Evolutionary conservation across 2,113 vertebrate genomes (phyloP), one percentile per base, ranked within the genome.

Genomic region (Neoarius graeffei): DNA sequence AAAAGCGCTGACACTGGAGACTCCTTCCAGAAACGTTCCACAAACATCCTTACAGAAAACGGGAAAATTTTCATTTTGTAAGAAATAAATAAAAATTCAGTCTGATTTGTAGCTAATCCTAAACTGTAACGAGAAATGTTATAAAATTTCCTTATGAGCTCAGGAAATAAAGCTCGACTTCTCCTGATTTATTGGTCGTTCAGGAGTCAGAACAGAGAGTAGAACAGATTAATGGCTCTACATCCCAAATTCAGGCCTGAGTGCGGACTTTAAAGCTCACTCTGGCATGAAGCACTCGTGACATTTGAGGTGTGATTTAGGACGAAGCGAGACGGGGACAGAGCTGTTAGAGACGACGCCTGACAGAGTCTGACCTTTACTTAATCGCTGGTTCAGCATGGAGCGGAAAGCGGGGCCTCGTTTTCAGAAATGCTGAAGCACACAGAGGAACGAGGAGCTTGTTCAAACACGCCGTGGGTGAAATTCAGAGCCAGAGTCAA

Each of bases 271-370:
- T 56, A 67, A 80, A 80, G 62, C 54, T 81, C 48, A 30, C 74
- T 30, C 59, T 30, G 60, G 23, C 71, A 77, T 64, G 74, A 86
- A 64, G 8, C 42, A 20, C 73, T 25, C 15, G 11, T 81, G 85
- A 30, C 85, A 81, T 86, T 86, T 81, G 76, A 81, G 76, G 60
- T 81, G 85, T 81, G 60, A 56, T 81, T 66, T 35, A 64, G 48
- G 76, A 7, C 25, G 76, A 74, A 64, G 13, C 5, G 52, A 56
- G 76, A n/a, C 8, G 3, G 42, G n/a, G 23, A 15, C 30, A 60
- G 57, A 77, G 48, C 62, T 69, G 60, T 81, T 81, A 86, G 60
- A 66, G 76, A 7, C 59, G 30, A 20, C n/a, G 11, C 76, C 57
- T 2, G n/a, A 4, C 13, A n/a, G 57, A 67, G 1, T 8, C 60